Conservation (phyloP, 2,113 vertebrate species). For the Chionodraco myersi region DNA sequence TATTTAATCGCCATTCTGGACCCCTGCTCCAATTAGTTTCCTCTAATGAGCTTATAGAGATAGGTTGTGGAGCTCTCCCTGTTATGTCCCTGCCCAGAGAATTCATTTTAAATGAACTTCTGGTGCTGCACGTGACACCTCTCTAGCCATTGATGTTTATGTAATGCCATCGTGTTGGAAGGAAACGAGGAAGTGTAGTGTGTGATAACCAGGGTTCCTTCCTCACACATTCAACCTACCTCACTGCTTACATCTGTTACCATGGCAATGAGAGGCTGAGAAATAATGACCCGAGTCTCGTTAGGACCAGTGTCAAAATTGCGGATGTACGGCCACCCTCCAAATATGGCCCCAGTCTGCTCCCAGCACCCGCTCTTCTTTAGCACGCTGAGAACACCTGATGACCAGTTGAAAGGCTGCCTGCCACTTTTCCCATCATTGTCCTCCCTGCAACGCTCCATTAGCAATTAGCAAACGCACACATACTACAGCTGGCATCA, state of each 20-base stretch:
- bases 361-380: neutral
- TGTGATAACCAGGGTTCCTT: constrained; percentile 23
- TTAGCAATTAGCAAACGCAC: constrained; percentile 46
- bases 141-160: constrained; percentile 34
- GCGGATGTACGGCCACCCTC: constrained; percentile 28
- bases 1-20: constrained; percentile 58
- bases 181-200: constrained; percentile 17
- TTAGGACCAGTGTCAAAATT: constrained; percentile 67
- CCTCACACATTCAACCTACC: constrained; percentile 20
- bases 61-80: constrained; percentile 26
- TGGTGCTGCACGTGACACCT: neutral
- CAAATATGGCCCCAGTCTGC: constrained; percentile 27
- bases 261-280: constrained; percentile 58
- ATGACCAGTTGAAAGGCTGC: constrained; percentile 20
- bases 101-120: constrained; percentile 39
- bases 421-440: neutral
- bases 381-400: constrained; percentile 13
- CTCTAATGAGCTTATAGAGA: constrained; percentile 56
- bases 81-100: constrained; percentile 53
- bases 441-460: constrained; percentile 6
- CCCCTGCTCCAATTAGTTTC: constrained; percentile 64
- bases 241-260: constrained; percentile 61
- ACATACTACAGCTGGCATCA: constrained; percentile 46
- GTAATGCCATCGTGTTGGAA: constrained; percentile 33
- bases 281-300: constrained; percentile 55